phyloP scores from a whole-genome alignment of 2,888 invertebrate genomes.

The Lepidochrysops patricia region DNA sequence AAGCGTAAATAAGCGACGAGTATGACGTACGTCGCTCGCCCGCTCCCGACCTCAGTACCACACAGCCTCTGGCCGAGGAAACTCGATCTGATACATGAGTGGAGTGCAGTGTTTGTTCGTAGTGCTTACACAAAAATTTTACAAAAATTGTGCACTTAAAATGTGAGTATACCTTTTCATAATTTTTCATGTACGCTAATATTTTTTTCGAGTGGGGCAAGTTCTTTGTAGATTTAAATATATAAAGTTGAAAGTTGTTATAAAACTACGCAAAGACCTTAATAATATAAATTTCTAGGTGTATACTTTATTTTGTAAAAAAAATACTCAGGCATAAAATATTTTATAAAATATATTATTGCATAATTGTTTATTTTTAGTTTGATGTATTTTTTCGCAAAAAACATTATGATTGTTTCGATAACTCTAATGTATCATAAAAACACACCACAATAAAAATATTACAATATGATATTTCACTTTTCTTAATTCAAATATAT shows the following conservation, averaged over 20 bases:
- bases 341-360: no score
- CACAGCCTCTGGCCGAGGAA: slow-evolving; percentile 55
- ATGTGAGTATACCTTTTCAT: slow-evolving; percentile 21
- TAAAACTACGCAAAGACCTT: no score
- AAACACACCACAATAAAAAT: no score
- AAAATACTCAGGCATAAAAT: no score
- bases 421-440: no score
- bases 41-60: slow-evolving; percentile 50
- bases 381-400: no score
- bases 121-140: slow-evolving; percentile 7
- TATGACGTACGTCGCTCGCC: slow-evolving; percentile 42
- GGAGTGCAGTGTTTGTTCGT: slow-evolving; percentile 56
- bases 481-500: no score
- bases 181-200: neutral
- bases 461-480: no score
- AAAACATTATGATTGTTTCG: no score
- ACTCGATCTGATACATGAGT: slow-evolving; percentile 36
- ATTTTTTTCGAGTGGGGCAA: neutral
- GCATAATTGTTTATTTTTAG: no score
- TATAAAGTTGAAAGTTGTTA: neutral
- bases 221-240: neutral
- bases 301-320: no score
- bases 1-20: slow-evolving; percentile 31
- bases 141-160: slow-evolving; percentile 20
- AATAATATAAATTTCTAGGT: no score